These are phyloP conservation scores for Drosophila auraria DNA, from an alignment of 1,140 invertebrate genomes.

Conservation along the genomic window DNA sequence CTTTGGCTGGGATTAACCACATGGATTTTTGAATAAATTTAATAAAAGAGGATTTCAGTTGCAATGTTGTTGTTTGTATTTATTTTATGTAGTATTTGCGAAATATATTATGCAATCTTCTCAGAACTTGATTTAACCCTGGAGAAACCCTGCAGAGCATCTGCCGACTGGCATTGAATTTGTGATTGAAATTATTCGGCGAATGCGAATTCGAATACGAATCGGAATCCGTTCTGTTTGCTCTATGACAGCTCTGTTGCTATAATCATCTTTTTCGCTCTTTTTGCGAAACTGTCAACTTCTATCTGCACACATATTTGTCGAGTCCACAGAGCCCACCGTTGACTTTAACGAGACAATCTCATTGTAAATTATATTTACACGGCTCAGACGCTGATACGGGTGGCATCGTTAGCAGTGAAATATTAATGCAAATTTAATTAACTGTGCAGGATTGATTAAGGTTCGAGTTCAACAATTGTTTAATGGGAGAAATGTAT, in stretches of 20 bases:
- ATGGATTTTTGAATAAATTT: slow-evolving; percentile 32
- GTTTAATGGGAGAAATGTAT: neutral
- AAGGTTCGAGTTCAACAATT: slow-evolving; percentile 4
- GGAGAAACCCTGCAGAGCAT: slow-evolving; percentile 39
- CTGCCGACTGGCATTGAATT: slow-evolving; percentile 13
- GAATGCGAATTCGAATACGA: slow-evolving; percentile 9
- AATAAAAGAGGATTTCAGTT: slow-evolving; percentile 14
- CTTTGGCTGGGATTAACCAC: slow-evolving; percentile 32
- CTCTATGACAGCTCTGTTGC: slow-evolving; percentile 17
- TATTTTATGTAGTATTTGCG: neutral
- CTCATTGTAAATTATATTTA: slow-evolving; percentile 55
- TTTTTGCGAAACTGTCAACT: slow-evolving; percentile 47
- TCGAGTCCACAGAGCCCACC: slow-evolving; percentile 42
- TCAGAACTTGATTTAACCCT: slow-evolving; percentile 16
- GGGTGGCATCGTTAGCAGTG: slow-evolving; percentile 32
- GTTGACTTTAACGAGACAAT: slow-evolving; percentile 66
- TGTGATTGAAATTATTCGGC: slow-evolving; percentile 17
- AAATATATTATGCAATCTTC: slow-evolving; percentile 14
- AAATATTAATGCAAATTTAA: slow-evolving; percentile 67
- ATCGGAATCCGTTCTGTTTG: slow-evolving; percentile 36
- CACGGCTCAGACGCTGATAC: slow-evolving; percentile 24
- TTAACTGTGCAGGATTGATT: slow-evolving; percentile 44
- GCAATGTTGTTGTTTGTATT: slow-evolving; percentile 26
- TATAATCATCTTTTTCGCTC: slow-evolving; percentile 41
- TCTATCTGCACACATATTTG: slow-evolving; percentile 66